These are phyloP conservation scores for Urocynchramus pylzowi DNA, from an alignment of 2,113 vertebrate species.

Conservation along the genomic window DNA sequence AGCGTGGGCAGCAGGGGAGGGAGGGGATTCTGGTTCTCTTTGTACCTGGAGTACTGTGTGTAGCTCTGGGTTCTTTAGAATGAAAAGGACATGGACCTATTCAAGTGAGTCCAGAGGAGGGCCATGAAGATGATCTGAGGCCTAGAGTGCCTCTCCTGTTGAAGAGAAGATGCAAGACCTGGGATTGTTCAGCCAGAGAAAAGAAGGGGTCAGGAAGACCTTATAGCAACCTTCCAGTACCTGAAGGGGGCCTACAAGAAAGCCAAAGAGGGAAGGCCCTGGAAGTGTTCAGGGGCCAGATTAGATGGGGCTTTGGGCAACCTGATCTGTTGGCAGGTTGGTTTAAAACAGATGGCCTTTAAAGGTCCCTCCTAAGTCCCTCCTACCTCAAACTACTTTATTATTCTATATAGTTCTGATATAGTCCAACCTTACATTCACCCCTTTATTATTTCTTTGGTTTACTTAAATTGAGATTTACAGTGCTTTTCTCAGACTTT, in stretches of 20 bases:
- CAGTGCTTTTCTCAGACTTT: neutral
- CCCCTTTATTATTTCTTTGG: neutral
- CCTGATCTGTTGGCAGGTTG: neutral
- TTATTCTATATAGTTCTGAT: neutral
- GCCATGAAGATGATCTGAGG: no score
- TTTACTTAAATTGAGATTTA: neutral
- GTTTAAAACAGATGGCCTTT: neutral
- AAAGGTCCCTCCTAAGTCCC: neutral
- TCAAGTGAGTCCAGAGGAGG: neutral
- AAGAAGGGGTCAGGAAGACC: neutral
- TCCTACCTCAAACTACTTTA: no score
- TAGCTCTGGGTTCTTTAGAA: neutral
- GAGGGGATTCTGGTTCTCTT: neutral
- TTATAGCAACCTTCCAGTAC: no score
- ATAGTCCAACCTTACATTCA: neutral
- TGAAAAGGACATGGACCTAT: neutral
- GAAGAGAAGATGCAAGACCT: neutral
- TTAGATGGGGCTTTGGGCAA: neutral
- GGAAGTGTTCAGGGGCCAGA: neutral
- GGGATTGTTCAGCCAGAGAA: neutral
- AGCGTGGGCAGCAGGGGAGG: neutral
- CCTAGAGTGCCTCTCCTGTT: neutral
- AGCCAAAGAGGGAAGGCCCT: neutral
- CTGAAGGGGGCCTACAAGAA: neutral
- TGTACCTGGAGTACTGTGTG: accelerated